A percentile compares a stretch with the other conserved stretches of the same genome.
Evolutionary conservation across 2,888 invertebrate genomes (phyloP).

Genomic region (Eumerus sabulonum): DNA sequence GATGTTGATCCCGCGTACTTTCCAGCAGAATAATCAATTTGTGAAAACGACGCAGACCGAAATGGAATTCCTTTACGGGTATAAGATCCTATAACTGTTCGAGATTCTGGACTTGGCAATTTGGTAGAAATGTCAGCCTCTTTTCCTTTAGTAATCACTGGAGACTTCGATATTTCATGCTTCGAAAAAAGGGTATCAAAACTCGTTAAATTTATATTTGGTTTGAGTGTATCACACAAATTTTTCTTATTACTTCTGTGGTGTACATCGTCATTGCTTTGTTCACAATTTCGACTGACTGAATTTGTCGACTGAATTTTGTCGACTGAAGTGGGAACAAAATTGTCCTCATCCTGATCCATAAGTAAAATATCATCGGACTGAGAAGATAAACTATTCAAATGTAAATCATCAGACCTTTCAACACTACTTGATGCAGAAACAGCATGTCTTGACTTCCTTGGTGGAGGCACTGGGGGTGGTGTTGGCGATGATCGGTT

Average conservation of each 20-base stretch:
- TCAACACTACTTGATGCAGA: conserved; percentile 80
- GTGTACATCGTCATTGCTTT: conserved; percentile 55
- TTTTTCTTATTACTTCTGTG: not conserved
- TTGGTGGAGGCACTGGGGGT: conserved; percentile 82
- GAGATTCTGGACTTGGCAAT: conserved; percentile 82
- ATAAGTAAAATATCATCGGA: conserved; percentile 72
- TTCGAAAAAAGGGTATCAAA: conserved; percentile 74
- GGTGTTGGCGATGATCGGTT: conserved; percentile 80
- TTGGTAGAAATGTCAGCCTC: conserved; percentile 75
- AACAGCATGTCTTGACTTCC: conserved; percentile 78
- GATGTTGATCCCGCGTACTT: conserved; percentile 80
- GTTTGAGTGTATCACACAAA: conserved; percentile 72
- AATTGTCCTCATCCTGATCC: conserved; percentile 72
- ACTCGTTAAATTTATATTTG: conserved; percentile 77
- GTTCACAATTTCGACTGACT: no score
- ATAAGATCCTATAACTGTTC: conserved; percentile 82
- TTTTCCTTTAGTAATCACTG: conserved; percentile 66
- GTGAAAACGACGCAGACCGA: conserved; percentile 92
- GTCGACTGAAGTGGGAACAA: not conserved
- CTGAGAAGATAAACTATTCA: conserved; percentile 48
- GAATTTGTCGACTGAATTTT: not conserved
- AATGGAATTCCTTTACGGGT: conserved; percentile 86
- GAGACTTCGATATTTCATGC: conserved; percentile 74
- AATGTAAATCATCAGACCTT: conserved; percentile 69
- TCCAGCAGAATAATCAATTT: conserved; percentile 87